These are phyloP conservation scores for Trogon melanurus DNA, from an alignment of 2,113 vertebrate genomes.

Conservation along the genomic window DNA sequence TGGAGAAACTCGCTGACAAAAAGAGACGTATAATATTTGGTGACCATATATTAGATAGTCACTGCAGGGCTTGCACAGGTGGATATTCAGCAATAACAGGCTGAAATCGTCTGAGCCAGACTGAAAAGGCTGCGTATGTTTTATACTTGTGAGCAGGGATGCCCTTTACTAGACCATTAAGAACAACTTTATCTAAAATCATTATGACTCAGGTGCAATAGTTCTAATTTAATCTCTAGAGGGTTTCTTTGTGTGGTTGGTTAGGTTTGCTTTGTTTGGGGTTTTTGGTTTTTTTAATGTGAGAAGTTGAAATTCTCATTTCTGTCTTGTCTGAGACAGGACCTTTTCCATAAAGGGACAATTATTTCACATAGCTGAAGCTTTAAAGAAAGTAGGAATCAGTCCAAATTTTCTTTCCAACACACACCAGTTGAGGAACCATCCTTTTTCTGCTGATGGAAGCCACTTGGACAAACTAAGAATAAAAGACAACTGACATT, in stretches of 20 bases:
- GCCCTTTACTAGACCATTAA: background rate
- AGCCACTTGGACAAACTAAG: background rate
- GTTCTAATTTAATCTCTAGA: background rate
- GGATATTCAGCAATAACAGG: background rate
- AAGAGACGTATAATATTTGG: background rate
- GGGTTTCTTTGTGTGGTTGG: background rate
- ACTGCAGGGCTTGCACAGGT: background rate
- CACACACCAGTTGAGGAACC: background rate
- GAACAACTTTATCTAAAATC: background rate
- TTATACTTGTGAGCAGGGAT: background rate
- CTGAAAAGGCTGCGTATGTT: background rate
- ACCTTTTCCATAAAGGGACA: background rate
- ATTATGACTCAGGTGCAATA: background rate
- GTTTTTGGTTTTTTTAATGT: background rate
- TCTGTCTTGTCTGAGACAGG: background rate
- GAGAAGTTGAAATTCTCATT: background rate
- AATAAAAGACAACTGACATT: background rate
- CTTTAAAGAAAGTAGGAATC: background rate
- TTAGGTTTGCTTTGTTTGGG: accelerated
- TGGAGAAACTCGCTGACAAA: background rate
- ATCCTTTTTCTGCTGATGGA: background rate
- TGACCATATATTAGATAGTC: background rate
- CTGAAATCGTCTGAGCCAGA: background rate
- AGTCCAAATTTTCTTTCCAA: background rate
- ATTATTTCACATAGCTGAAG: background rate